Base-by-base conservation (phyloP, 2,797 vertebrate species). In the Pithecia hirsuta region DNA sequence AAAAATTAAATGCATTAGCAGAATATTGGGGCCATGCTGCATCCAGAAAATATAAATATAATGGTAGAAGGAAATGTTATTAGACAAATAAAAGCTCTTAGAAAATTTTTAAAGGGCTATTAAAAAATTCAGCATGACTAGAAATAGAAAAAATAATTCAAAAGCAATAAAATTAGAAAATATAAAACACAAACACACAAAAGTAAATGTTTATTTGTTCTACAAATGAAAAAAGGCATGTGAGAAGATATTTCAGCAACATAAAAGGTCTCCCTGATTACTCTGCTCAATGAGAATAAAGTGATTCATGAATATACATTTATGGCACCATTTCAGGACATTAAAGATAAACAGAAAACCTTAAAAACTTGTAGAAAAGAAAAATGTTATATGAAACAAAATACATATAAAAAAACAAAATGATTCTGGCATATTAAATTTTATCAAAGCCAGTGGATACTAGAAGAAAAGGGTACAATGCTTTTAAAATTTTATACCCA, bases 401-500 rank as follows among this genome's bases (percentile, higher is more conserved):
- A 67, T n/a, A 67, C 7, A 67, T 78, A 36, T 59, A 50, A 81
- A 89, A 91, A 91, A 72, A 33, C 4, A 30, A 67, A 96, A 92
- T 85, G 0, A n/a, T 83, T 39, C 5, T 41, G 5, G 1, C 1
- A n/a, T 82, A 8, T 6, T 36, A 86, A 67, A 64, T 93, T 72
- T 91, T 14, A 86, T 83, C 28, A 64, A 30, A 61, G 26, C 1
- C 20, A 28, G 39, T n/a, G 44, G 46, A 44, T 44, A 1, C 1
- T 89, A 33, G 19, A 75, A 91, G 0, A 4, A 78, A 93, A 93
- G 64, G 2, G 0, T 33, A 1, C 4, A 44, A 89, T 52, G 19
- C 0, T 41, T 96, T 95, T 14, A 91, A 86, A 91, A 41, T 97
- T 89, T 96, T 97, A 93, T 96, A 92, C 64, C 57, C 41, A 97